These are phyloP conservation scores for Tachypleus tridentatus DNA, from an alignment of 1,140 invertebrate genomes.

Conservation along the genomic window DNA sequence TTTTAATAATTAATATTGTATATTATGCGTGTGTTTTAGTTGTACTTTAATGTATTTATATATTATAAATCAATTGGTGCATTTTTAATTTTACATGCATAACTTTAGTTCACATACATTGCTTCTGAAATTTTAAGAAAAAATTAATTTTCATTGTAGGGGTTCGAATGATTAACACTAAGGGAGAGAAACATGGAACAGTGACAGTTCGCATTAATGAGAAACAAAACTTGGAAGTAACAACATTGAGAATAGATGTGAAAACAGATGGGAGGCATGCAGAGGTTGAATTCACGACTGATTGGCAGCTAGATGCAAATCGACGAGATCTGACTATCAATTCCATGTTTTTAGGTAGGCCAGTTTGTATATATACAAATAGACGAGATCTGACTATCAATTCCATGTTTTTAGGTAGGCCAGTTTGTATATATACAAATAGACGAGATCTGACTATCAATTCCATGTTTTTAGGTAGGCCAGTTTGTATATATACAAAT, in stretches of 20 bases:
- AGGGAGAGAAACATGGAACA: conserved; percentile 95
- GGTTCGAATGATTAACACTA: conserved; percentile 72
- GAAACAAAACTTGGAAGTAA: conserved; percentile 80
- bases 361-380: conserved; percentile 60
- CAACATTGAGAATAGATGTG: conserved; percentile 85
- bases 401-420: conserved; percentile 96
- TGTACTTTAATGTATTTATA: neutral
- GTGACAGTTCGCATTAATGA: conserved; percentile 94
- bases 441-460: conserved; percentile 95
- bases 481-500: no score
- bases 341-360: conserved; percentile 86
- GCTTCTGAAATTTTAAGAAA: neutral
- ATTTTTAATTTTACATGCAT: neutral
- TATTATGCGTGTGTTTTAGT: neutral
- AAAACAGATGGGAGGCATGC: conserved; percentile 86
- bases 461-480: conserved; percentile 96
- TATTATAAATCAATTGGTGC: neutral
- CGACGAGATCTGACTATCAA: conserved; percentile 95
- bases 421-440: no score
- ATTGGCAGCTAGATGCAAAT: conserved; percentile 59
- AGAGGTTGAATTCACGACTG: conserved; percentile 47
- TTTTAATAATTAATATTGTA: neutral
- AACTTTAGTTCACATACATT: neutral
- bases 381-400: conserved; percentile 95
- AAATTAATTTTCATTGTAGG: conserved; percentile 2